Percentiles rank a stretch among this genome's conserved stretches.
Conservation (phyloP, 2,888 invertebrate species). For the Deilephila elpenor region DNA sequence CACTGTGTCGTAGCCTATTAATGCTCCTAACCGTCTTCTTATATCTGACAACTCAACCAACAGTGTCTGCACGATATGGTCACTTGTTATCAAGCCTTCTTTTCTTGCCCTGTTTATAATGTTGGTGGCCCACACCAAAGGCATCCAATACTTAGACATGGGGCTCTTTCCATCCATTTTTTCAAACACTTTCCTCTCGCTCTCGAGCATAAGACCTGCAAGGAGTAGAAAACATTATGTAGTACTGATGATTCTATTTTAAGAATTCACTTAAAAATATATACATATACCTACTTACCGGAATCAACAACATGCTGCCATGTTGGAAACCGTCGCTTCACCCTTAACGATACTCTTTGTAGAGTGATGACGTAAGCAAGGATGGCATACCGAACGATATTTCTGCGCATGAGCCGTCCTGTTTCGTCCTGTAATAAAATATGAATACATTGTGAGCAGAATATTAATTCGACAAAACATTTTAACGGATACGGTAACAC, state of each 20-base stretch:
- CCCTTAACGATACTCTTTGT: conserved; percentile 93
- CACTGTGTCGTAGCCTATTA: conserved; percentile 96
- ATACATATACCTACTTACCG: conserved; percentile 83
- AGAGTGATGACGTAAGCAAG: conserved; percentile 95
- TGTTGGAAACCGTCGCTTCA: conserved; percentile 94
- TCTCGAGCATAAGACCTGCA: conserved; percentile 94
- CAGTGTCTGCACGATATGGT: conserved; percentile 96
- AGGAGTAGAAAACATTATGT: conserved; percentile 42
- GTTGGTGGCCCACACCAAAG: conserved; percentile 96
- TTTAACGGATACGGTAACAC: background rate
- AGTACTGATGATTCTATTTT: conserved; percentile 10
- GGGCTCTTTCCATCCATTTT: conserved; percentile 95
- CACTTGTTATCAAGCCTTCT: conserved; percentile 93
- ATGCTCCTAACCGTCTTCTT: conserved; percentile 91
- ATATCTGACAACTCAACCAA: conserved; percentile 95
- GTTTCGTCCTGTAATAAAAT: conserved; percentile 89
- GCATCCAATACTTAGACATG: conserved; percentile 97
- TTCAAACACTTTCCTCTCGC: conserved; percentile 95
- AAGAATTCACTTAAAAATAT: conserved; percentile 9
- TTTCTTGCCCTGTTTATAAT: conserved; percentile 94
- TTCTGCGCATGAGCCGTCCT: conserved; percentile 94
- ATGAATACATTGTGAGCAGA: conserved; percentile 28
- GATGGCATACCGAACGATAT: conserved; percentile 95
- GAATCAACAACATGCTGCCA: conserved; percentile 96
- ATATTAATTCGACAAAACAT: background rate